Evolutionary conservation across 2,113 vertebrate genomes (phyloP), one percentile per base, ranked within the genome.

Genomic region (Sterna hirundo): DNA sequence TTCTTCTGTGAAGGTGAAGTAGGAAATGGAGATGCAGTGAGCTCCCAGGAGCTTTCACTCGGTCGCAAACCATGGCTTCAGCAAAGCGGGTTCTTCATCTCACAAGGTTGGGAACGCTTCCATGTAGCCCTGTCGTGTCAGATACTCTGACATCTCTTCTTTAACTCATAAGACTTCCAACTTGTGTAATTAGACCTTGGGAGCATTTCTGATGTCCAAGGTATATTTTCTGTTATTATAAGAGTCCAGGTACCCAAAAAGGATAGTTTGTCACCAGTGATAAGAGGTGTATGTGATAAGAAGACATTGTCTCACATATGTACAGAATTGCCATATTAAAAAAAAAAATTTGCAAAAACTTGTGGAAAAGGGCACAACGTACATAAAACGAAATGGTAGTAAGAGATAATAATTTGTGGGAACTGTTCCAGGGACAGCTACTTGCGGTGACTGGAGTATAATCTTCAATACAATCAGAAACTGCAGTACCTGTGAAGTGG

Each of bases 111-210:
- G 34, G 15, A 89, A 44, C 38, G 11, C 13, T 52, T 72, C 40
- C 8, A 1, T 4, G 19, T 34, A 46, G n/a, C 55, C 4, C 0
- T 70, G 19, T 44, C 1, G 0, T n/a, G 19, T 57, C 32, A 78
- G 14, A 49, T 85, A 36, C 29, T 64, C 38, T 58, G 49, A 40
- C 27, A 44, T 27, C 36, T 68, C 55, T 34, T 70, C 60, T 57
- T 74, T 69, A 90, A 58, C 47, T 62, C 2, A 0, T 18, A 71
- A 65, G 25, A 77, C 57, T 61, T 86, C 49, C 69, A 49, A 11
- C 22, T 27, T 74, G 16, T 57, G 30, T 62, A 10, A n/a, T 70
- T 49, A 66, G 15, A 62, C 27, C 5, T 44, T 27, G 10, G 32
- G 27, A 77, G 30, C 27, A 11, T 66, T 58, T 82, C 42, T 90